Base-by-base conservation (phyloP, 2,888 invertebrate genomes). In the Trachelus tabidus region DNA sequence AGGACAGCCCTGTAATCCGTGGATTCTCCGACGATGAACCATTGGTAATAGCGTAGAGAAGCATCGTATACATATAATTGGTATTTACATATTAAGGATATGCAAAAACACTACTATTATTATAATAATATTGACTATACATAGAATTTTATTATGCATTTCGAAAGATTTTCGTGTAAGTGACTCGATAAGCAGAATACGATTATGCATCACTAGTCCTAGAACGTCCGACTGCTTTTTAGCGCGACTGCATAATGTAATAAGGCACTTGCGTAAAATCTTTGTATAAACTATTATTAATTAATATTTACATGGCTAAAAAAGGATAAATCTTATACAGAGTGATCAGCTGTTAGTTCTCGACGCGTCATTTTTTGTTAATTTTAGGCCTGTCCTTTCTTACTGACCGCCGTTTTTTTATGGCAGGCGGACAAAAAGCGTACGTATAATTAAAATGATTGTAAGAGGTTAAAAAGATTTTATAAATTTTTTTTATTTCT, bases 1-100 rank as follows among this genome's bases (percentile, higher is more conserved):
- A 97, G 88, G 96, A 97, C 88, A 95, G 96, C 86, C 98, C 98
- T 68, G 96, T 97, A 84, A 97, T 98, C 89, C 95, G 96, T 90
- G 97, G 97, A 37, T 98, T 98, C 92, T 96, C 97, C 0, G 98
- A 98, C 91, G 98, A 98, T 92, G 98, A 98, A 92, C 98, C 98
- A 78, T 93, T 98, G 85, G 97, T 98, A 86, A 96, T 98, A 91
- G 97, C 97, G 86, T 98, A 94, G 94, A 87, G 1, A 75, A 69
- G 77, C 76, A 79, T 76, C 23, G 68, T n/a, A 68, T 73, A 78
- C 68, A 76, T 77, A 76, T 76, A 77, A 73, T 78, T 76, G 80
- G 81, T 78, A 76, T 83, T 80, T 82, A 85, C 78, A 79, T 83
- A 81, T 79, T 83, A 85, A 81, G 79, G 77, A 69, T 78, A 80